phyloP scores from a whole-genome alignment of 2,888 invertebrate genomes.

The Lepidochrysops patricia region DNA sequence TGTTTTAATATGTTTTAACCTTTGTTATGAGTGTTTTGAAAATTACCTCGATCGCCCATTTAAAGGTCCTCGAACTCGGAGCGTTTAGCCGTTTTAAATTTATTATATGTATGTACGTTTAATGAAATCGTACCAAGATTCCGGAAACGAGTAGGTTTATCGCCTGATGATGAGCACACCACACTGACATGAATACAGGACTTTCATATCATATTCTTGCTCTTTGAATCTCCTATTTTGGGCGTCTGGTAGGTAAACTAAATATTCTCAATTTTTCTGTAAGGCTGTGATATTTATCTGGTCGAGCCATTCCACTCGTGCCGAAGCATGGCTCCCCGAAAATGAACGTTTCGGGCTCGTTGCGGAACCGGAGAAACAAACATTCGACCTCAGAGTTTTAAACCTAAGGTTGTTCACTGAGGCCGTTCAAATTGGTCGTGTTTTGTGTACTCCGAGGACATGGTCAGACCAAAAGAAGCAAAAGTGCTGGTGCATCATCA shows the following conservation, averaged over 20 bases:
- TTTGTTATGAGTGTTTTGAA: constrained; percentile 9
- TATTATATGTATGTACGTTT: no score
- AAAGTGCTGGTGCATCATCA: not conserved
- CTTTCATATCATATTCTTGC: no score
- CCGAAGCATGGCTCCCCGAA: no score
- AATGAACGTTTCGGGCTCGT: not conserved
- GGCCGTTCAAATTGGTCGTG: constrained; percentile 9
- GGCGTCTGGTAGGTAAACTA: no score
- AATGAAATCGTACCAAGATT: no score
- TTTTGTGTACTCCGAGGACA: constrained; percentile 5
- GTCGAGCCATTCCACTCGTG: no score
- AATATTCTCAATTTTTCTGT: no score
- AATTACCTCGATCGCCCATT: not conserved
- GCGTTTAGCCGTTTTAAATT: not conserved
- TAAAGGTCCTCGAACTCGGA: constrained; percentile 6
- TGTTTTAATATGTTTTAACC: not conserved
- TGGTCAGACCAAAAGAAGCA: not conserved
- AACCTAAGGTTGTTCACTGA: constrained; percentile 1
- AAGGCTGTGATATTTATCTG: no score
- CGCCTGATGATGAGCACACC: no score
- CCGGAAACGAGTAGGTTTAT: no score
- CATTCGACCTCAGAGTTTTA: not conserved
- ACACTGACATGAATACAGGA: no score
- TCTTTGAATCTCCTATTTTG: no score
- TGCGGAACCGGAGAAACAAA: constrained; percentile 7